Evolutionary conservation across 2,113 vertebrate genomes (phyloP), one percentile per base, ranked within the genome.

Genomic region (Bufo gargarizans): DNA sequence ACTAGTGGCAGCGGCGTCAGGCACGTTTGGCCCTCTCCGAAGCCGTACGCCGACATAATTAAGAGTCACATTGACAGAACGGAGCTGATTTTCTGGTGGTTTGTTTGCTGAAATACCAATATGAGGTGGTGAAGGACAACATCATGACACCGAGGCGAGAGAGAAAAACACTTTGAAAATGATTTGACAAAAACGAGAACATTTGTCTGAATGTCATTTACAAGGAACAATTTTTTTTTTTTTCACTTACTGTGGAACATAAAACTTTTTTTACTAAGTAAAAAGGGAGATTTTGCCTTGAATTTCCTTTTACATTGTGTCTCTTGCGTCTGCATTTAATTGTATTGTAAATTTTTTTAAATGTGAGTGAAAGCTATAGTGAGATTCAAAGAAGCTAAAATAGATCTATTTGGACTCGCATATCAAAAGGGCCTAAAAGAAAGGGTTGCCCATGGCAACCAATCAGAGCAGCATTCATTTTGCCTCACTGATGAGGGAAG

Each of bases 31-130:
- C n/a, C 45, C 47, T 50, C 61, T 8, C 53, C 12, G 17, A 67
- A 20, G 67, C 22, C 80, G 2, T 67, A 49, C 19, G 53, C 45
- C 61, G n/a, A 83, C 61, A 83, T 83, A 83, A 83, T 83, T 67
- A 83, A 83, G 43, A 83, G 81, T 83, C 63, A 67, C 81, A 67
- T 69, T 83, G 61, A 82, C 61, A 49, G 81, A 69, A 22, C 81
- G 53, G 61, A 49, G 61, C 81, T 67, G 81, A 69, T 47, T 50
- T 69, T 83, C 81, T 83, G 81, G 45, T 83, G 53, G 61, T 69
- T 83, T 83, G 69, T 83, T 83, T 83, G 67, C 63, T 50, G 17
- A 69, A 63, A 50, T 20, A 16, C 61, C 11, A 83, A 69, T 80
- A 80, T 80, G 20, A 81, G 20, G 45, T 43, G n/a, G 77, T 83